Base-by-base conservation (phyloP, 2,113 vertebrate species). In the Mandrillus leucophaeus region DNA sequence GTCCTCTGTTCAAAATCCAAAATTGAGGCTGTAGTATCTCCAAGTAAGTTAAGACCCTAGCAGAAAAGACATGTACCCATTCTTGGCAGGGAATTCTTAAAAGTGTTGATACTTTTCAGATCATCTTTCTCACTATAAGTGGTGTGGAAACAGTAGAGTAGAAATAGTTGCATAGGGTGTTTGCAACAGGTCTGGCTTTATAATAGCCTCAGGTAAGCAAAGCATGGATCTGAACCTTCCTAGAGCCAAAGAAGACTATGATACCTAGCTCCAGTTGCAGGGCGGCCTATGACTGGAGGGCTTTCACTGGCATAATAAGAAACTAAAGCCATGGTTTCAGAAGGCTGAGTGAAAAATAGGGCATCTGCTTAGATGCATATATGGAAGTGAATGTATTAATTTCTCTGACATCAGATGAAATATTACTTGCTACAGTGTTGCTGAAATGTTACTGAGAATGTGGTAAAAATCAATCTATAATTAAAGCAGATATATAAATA, bases 381-480 rank as follows among this genome's bases (percentile, higher is more conserved):
- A 10, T 93, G 8, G 23, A 79, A 64, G 32, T 59, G 50, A 52
- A 40, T 40, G 23, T 80, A 48, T 68, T 70, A 59, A 68, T 45
- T 88, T 93, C 43, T 79, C 20, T 91, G 48, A 93, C n/a, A 95
- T 43, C 32, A 86, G 16, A 90, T 87, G 27, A 93, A 79, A 43
- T 90, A 78, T 50, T 48, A 66, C 64, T 89, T 93, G 40, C 30
- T 75, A 40, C 16, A n/a, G 1, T n/a, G 6, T 32, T 80, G 45
- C 5, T 91, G 25, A 76, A 73, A 83, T 66, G 17, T 88, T 95
- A 59, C 50, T 91, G 40, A 90, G 17, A 75, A 17, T 87, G 50
- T 70, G 23, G 45, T 73, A 8, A 73, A 94, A 96, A 80, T 79
- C 35, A 79, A 55, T 59, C 38, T 87, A 66, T 50, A 88, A 93